Evolutionary conservation across 2,888 invertebrate species (phyloP).

Genomic region (Eugnorisma glareosa): DNA sequence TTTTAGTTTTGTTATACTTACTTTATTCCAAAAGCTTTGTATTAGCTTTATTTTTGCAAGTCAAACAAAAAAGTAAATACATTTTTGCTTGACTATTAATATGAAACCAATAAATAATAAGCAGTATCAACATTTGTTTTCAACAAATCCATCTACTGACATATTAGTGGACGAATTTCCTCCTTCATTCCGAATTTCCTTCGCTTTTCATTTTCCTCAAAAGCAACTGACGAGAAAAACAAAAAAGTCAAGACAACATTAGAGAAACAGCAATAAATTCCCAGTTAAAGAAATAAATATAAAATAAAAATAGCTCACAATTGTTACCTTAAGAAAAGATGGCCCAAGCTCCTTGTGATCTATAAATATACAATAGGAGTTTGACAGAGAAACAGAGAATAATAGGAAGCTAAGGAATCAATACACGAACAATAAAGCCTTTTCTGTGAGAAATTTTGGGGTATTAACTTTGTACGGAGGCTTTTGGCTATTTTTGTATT

Average conservation of each 20-base stretch:
- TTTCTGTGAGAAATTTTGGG: constrained; percentile 50
- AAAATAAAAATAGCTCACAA: constrained; percentile 38
- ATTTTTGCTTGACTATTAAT: not conserved
- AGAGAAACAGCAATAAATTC: constrained; percentile 5
- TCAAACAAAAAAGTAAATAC: not conserved
- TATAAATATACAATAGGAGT: constrained; percentile 71
- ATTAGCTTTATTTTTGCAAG: not conserved
- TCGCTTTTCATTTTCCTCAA: constrained; percentile 12
- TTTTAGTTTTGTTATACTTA: not conserved
- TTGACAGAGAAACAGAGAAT: constrained; percentile 73
- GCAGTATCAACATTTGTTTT: constrained; percentile 18
- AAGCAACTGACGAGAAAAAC: constrained; percentile 10
- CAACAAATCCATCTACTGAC: not conserved
- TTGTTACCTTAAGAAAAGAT: constrained; percentile 30
- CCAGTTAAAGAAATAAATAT: constrained; percentile 7
- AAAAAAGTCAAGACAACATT: constrained; percentile 27
- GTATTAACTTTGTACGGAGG: constrained; percentile 19
- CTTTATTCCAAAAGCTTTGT: not conserved
- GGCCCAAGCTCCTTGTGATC: constrained; percentile 53
- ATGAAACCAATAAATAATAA: not conserved
- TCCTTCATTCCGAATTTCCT: not conserved
- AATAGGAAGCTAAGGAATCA: constrained; percentile 67
- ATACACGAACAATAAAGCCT: constrained; percentile 65
- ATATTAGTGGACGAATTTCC: constrained; percentile 5
- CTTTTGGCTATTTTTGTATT: constrained; percentile 20